Percentiles rank a stretch among this genome's conserved stretches.
These are phyloP conservation scores for Drosophila tripunctata DNA, from an alignment of 2,888 invertebrate genomes.

Conservation along the genomic window DNA sequence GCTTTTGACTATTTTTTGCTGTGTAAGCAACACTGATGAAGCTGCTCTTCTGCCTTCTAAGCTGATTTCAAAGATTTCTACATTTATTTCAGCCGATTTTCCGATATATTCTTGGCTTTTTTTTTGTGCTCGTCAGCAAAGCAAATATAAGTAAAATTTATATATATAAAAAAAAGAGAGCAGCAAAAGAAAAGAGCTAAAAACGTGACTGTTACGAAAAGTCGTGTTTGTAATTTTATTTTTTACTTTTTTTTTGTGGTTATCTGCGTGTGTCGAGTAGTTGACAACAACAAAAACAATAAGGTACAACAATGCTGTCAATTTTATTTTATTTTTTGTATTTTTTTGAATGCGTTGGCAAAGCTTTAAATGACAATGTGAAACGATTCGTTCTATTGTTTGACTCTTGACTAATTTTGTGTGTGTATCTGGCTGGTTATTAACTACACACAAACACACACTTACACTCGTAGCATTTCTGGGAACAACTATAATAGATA, in stretches of 20 bases:
- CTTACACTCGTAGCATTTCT: neutral
- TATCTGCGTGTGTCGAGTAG: conserved; percentile 54
- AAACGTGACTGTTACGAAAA: conserved; percentile 72
- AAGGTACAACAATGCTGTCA: conserved; percentile 55
- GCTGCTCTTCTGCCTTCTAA: conserved; percentile 45
- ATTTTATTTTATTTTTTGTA: conserved; percentile 16
- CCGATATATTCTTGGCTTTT: conserved; percentile 20
- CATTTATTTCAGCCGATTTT: neutral
- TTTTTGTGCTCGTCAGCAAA: conserved; percentile 58
- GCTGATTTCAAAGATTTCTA: conserved; percentile 65
- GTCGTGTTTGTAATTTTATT: conserved; percentile 65
- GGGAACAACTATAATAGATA: conserved; percentile 24
- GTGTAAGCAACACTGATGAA: conserved; percentile 62
- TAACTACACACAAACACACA: conserved; percentile 30
- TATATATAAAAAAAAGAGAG: conserved; percentile 19
- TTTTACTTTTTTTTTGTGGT: conserved; percentile 26
- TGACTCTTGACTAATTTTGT: conserved; percentile 34
- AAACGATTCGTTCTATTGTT: conserved; percentile 46
- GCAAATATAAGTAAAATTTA: conserved; percentile 35
- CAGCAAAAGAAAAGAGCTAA: conserved; percentile 32
- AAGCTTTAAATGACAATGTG: conserved; percentile 54
- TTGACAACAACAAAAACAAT: conserved; percentile 46
- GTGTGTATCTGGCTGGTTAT: conserved; percentile 41
- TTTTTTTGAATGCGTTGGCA: conserved; percentile 54
- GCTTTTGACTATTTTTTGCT: conserved; percentile 44